A percentile compares a stretch with the other conserved stretches of the same genome.
Evolutionary conservation across 2,888 invertebrate species (phyloP).

Genomic region (Ochropacha duplaris): DNA sequence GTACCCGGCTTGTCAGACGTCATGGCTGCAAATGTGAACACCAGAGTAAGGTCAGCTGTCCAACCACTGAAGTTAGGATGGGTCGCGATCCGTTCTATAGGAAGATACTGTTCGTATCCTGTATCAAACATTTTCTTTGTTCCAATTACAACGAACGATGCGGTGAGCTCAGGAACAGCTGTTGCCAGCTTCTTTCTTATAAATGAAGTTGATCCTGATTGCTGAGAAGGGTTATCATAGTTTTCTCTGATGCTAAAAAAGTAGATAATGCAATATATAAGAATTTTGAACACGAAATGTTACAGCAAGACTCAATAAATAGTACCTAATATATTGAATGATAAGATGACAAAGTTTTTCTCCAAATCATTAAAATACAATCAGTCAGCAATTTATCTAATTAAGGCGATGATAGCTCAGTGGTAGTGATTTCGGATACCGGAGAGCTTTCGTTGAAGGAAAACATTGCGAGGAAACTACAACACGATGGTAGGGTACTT

Average conservation of each 20-base stretch:
- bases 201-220: neutral
- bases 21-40: slow-evolving; percentile 61
- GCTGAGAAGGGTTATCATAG: neutral
- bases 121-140: slow-evolving; percentile 57
- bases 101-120: slow-evolving; percentile 63
- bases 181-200: neutral
- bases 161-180: slow-evolving; percentile 48
- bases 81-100: slow-evolving; percentile 54
- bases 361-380: too few relatives aligned
- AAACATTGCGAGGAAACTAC: too few relatives aligned
- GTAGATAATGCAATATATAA: neutral
- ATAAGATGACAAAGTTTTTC: too few relatives aligned
- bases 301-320: too few relatives aligned
- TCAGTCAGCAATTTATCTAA: too few relatives aligned
- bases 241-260: neutral
- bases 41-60: slow-evolving; percentile 56
- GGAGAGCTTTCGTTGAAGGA: too few relatives aligned
- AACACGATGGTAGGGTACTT: too few relatives aligned
- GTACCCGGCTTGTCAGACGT: slow-evolving; percentile 55
- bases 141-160: slow-evolving; percentile 62
- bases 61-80: slow-evolving; percentile 52
- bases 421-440: too few relatives aligned
- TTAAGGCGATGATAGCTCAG: too few relatives aligned
- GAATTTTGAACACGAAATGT: too few relatives aligned
- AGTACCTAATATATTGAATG: too few relatives aligned